phyloP scores from a whole-genome alignment of 1,140 invertebrate species.

The Phocides pigmalion region DNA sequence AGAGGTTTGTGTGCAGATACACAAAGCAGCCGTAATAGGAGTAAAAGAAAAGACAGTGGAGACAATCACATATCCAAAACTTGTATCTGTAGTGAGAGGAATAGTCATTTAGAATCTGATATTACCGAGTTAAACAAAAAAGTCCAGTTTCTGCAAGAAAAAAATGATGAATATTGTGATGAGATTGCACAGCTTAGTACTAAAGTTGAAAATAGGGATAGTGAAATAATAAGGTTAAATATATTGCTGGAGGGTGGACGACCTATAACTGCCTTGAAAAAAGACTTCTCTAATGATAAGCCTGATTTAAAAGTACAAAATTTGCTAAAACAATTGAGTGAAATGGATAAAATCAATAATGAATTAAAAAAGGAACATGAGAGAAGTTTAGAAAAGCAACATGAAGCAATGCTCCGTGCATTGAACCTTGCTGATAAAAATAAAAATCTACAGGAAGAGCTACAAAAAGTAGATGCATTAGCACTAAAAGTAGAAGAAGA shows the following conservation, averaged over 20 bases:
- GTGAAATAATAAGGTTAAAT: slow-evolving; percentile 86
- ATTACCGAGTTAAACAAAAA: slow-evolving; percentile 55
- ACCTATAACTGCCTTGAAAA: slow-evolving; percentile 82
- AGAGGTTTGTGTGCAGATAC: slow-evolving; percentile 77
- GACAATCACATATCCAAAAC: slow-evolving; percentile 49
- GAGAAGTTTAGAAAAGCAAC: slow-evolving; percentile 85
- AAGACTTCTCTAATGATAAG: slow-evolving; percentile 84
- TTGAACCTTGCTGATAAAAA: slow-evolving; percentile 88
- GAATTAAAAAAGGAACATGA: slow-evolving; percentile 85
- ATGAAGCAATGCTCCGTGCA: slow-evolving; percentile 89
- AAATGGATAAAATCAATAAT: slow-evolving; percentile 82
- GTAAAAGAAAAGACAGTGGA: slow-evolving; percentile 64
- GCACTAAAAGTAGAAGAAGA: slow-evolving; percentile 88
- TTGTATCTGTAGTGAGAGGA: slow-evolving; percentile 63
- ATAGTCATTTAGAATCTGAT: slow-evolving; percentile 48
- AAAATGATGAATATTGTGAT: slow-evolving; percentile 65
- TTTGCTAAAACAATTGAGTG: slow-evolving; percentile 79
- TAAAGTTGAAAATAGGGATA: slow-evolving; percentile 83
- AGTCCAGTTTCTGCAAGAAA: slow-evolving; percentile 60
- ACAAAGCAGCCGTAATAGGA: slow-evolving; percentile 72
- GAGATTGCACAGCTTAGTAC: slow-evolving; percentile 71
- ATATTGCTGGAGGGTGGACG: slow-evolving; percentile 86
- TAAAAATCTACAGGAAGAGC: slow-evolving; percentile 86
- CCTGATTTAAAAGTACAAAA: slow-evolving; percentile 61
- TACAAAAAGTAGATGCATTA: slow-evolving; percentile 87